phyloP scores from a whole-genome alignment of 2,797 vertebrate genomes.

The Gymnodraco acuticeps region DNA sequence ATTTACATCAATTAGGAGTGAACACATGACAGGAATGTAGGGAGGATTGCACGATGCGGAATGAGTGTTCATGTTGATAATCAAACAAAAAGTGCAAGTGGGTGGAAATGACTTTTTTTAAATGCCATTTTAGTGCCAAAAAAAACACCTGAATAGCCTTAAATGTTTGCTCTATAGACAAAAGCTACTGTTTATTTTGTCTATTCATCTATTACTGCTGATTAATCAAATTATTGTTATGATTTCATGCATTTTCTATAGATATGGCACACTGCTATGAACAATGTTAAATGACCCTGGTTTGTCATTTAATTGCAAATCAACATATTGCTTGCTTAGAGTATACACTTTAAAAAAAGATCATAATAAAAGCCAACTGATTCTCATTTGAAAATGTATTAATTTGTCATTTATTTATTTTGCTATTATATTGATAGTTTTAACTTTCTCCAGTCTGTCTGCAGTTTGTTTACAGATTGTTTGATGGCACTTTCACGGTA shows the following conservation, averaged over 20 bases:
- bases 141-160: constrained; percentile 39
- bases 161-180: constrained; percentile 31
- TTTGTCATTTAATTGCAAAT: constrained; percentile 24
- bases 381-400: constrained; percentile 6
- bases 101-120: constrained; percentile 33
- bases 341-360: constrained; percentile 3
- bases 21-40: constrained; percentile 70
- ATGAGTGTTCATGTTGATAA: constrained; percentile 45
- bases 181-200: constrained; percentile 47
- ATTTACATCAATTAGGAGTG: constrained; percentile 79
- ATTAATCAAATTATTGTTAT: constrained; percentile 46
- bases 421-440: constrained; percentile 17
- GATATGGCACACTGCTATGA: constrained; percentile 61
- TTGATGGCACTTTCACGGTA: constrained; percentile 53
- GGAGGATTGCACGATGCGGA: constrained; percentile 60
- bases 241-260: constrained; percentile 60
- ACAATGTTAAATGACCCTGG: constrained; percentile 34
- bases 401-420: constrained; percentile 1
- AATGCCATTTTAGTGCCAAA: constrained; percentile 38
- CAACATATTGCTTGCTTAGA: constrained; percentile 30
- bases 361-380: constrained; percentile 2
- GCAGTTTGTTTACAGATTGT: constrained; percentile 21
- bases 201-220: constrained; percentile 37
- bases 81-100: constrained; percentile 6
- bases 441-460: constrained; percentile 2